These are phyloP conservation scores for Mythimna ferrago DNA, from an alignment of 2,888 invertebrate species.

Conservation along the genomic window DNA sequence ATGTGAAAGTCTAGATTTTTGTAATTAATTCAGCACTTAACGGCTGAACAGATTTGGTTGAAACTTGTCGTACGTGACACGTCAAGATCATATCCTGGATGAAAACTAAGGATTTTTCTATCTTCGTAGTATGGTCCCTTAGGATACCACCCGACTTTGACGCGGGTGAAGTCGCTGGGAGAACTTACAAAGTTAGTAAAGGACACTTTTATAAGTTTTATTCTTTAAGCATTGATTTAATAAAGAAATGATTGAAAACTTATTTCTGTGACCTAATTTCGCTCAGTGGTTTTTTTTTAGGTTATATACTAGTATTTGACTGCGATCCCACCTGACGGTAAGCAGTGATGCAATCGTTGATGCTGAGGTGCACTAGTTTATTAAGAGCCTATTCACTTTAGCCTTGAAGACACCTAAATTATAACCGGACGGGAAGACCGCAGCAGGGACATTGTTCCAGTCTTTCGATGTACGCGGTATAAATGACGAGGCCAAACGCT, in stretches of 20 bases:
- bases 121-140: background rate
- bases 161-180: background rate
- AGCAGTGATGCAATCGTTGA: too few species aligned
- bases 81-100: background rate
- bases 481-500: too few species aligned
- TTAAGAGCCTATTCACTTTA: too few species aligned
- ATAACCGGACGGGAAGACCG: too few species aligned
- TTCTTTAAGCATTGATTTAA: background rate
- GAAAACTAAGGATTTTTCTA: background rate
- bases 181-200: background rate
- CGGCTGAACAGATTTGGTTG: background rate
- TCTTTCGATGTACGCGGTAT: too few species aligned
- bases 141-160: background rate
- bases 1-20: background rate
- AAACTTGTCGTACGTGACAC: background rate
- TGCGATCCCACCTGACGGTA: too few species aligned
- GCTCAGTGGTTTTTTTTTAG: too few species aligned
- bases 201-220: background rate
- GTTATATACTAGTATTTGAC: too few species aligned
- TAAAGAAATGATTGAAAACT: too few species aligned
- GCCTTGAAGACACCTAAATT: too few species aligned
- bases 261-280: background rate
- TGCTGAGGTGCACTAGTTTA: too few species aligned
- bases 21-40: background rate
- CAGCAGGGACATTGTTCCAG: too few species aligned